These are phyloP conservation scores for Podarcis raffonei DNA, from an alignment of 2,113 vertebrate genomes.

Conservation along the genomic window DNA sequence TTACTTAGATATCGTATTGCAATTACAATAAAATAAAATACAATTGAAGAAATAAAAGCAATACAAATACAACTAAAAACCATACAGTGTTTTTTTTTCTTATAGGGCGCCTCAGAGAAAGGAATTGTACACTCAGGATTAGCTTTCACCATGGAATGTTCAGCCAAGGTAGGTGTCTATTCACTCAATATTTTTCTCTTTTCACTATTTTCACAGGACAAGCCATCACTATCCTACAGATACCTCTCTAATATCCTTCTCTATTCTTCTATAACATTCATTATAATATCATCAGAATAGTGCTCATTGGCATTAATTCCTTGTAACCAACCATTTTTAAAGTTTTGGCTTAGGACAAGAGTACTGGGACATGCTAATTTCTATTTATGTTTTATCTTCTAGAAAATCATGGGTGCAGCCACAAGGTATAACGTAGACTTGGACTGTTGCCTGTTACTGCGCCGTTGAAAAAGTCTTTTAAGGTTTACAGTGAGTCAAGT, in stretches of 20 bases:
- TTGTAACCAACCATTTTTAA: neutral
- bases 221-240: neutral
- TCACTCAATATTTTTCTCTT: neutral
- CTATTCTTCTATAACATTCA: neutral
- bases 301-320: neutral
- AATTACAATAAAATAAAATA: too few species aligned
- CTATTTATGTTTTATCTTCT: slow-evolving; percentile 17
- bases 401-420: slow-evolving; percentile 88
- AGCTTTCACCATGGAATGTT: slow-evolving; percentile 32
- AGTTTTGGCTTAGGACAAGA: neutral
- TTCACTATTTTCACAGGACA: neutral
- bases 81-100: neutral
- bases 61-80: too few species aligned
- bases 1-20: too few species aligned
- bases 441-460: slow-evolving; percentile 88
- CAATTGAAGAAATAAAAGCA: too few species aligned
- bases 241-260: neutral
- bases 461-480: slow-evolving; percentile 91
- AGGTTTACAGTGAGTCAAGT: slow-evolving; percentile 81
- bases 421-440: slow-evolving; percentile 86
- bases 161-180: neutral
- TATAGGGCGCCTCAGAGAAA: slow-evolving; percentile 49
- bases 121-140: neutral
- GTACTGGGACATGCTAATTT: neutral
- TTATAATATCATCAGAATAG: neutral